Conservation (phyloP, 2,888 invertebrate genomes). For the Drepana falcataria region DNA sequence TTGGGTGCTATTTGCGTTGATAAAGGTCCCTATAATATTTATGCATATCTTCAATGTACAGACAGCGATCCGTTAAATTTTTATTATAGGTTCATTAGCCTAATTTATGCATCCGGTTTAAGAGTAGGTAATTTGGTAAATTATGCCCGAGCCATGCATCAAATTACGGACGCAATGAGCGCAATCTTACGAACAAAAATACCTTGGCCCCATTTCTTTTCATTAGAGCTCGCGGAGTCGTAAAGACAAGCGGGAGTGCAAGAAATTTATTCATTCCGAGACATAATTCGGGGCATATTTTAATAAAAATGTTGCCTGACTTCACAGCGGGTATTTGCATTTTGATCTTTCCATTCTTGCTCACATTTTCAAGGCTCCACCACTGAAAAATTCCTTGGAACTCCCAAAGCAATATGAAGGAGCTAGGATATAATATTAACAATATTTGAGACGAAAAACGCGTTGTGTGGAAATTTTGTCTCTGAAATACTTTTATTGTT, state of each 20-base stretch:
- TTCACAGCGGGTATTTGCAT: constrained; percentile 28
- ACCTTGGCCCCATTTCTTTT: constrained; percentile 29
- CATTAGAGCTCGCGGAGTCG: constrained; percentile 45
- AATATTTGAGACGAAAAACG: background rate
- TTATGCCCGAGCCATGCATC: no score
- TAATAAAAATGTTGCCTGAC: constrained; percentile 49
- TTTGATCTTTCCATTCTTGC: constrained; percentile 30
- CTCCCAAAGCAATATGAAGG: background rate
- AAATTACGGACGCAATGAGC: background rate
- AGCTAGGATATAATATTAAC: constrained; percentile 2
- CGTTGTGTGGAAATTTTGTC: background rate
- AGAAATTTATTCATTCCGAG: constrained; percentile 61
- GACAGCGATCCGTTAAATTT: no score
- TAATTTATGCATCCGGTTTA: no score
- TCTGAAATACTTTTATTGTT: background rate
- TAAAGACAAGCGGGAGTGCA: constrained; percentile 48
- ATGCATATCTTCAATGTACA: no score
- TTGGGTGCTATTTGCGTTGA: no score
- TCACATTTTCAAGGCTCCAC: constrained; percentile 12
- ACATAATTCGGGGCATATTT: constrained; percentile 61
- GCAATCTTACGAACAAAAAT: background rate
- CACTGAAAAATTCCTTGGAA: constrained; percentile 2
- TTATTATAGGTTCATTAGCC: no score
- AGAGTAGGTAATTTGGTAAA: no score
- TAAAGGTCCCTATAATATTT: no score